Evolutionary conservation across 2,888 invertebrate species (phyloP).

Genomic region (Icerya purchasi): DNA sequence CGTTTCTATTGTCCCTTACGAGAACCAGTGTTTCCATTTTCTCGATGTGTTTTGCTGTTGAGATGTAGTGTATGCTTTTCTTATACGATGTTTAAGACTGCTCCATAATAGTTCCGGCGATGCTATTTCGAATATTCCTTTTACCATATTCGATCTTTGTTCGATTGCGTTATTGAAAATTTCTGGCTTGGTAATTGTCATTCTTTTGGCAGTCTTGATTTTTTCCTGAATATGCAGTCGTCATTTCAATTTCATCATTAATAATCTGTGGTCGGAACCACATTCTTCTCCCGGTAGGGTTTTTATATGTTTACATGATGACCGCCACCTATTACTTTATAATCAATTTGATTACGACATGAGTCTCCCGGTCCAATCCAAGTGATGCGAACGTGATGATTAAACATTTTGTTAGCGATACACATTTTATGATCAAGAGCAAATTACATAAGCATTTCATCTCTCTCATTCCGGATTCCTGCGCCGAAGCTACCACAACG

Average conservation of each 20-base stretch:
- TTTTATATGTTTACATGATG: neutral
- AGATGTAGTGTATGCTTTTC: neutral
- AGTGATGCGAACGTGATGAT: neutral
- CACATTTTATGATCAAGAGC: neutral
- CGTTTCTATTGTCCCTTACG: neutral
- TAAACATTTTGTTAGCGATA: neutral
- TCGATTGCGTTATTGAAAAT: neutral
- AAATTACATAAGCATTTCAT: neutral
- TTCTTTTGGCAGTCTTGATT: neutral
- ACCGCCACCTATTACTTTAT: neutral
- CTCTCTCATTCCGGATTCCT: neutral
- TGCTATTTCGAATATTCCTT: neutral
- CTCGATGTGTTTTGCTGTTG: no score
- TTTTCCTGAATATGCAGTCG: neutral
- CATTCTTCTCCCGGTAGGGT: neutral
- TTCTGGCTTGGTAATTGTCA: neutral
- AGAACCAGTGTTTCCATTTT: neutral
- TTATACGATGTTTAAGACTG: neutral
- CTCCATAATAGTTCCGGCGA: neutral
- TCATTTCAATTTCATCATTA: neutral
- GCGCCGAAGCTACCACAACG: neutral
- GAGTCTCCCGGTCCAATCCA: neutral
- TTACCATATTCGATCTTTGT: neutral
- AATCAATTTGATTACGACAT: neutral
- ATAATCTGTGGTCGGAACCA: neutral